phyloP scores from a whole-genome alignment of 2,888 invertebrate genomes.

The Lithodes maja region DNA sequence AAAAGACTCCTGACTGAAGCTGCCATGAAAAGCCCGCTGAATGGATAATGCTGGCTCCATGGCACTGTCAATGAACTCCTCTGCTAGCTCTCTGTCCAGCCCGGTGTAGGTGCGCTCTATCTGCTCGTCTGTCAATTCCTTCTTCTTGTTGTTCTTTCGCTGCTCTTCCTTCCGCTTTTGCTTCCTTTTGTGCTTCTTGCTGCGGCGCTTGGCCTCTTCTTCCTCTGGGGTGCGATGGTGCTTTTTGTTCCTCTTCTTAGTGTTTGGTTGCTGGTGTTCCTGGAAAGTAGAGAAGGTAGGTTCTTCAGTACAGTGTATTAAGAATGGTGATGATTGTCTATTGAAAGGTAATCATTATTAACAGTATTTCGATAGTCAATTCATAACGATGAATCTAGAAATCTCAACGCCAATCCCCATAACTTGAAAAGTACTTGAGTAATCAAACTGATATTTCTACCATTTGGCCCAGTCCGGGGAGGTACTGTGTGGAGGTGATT shows the following conservation, averaged over 20 bases:
- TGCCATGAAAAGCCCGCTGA: conserved; percentile 50
- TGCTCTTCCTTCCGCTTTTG: conserved; percentile 34
- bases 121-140: conserved; percentile 67
- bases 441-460: no score
- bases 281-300: background rate
- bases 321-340: no score
- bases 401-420: no score
- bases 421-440: no score
- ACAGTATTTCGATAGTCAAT: no score
- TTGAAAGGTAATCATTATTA: no score
- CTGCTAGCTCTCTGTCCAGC: conserved; percentile 75
- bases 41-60: conserved; percentile 73
- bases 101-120: conserved; percentile 74
- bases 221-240: background rate
- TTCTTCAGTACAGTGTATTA: no score
- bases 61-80: conserved; percentile 75
- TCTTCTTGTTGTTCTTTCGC: conserved; percentile 43
- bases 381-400: no score
- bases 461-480: no score
- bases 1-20: conserved; percentile 55
- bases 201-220: conserved; percentile 1
- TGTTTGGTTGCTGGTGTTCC: background rate
- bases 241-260: background rate
- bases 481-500: no score
- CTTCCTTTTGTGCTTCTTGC: conserved; percentile 39